Evolutionary conservation across 2,888 invertebrate species (phyloP).

Genomic region (Drosophila paranaensis): DNA sequence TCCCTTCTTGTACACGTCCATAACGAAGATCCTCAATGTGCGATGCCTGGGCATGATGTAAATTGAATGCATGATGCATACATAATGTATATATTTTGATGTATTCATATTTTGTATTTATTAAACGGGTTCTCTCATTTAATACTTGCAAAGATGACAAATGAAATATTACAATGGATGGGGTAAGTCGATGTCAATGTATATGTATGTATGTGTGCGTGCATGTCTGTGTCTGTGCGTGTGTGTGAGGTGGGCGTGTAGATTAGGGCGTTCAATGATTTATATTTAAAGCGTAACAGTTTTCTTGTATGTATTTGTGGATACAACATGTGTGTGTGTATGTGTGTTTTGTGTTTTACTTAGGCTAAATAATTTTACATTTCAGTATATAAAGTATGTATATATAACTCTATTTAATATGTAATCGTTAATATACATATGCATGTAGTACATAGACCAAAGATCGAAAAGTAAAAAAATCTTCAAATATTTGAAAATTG

Average conservation of each 20-base stretch:
- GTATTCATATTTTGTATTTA: conserved; percentile 39
- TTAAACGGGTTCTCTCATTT: conserved; percentile 70
- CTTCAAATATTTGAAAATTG: conserved; percentile 15
- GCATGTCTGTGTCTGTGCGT: conserved; percentile 24
- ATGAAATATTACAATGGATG: conserved; percentile 74
- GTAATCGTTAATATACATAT: conserved; percentile 52
- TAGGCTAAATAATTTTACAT: conserved; percentile 70
- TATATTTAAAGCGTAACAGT: conserved; percentile 75
- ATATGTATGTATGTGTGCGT: conserved; percentile 15
- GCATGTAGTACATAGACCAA: conserved; percentile 49
- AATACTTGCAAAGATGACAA: conserved; percentile 72
- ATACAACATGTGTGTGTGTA: conserved; percentile 30
- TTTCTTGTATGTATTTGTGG: conserved; percentile 70
- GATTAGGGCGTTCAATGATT: conserved; percentile 47
- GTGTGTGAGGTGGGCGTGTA: conserved; percentile 30
- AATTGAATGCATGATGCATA: conserved; percentile 46
- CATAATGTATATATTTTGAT: conserved; percentile 28
- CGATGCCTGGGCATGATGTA: conserved; percentile 51
- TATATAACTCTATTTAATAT: conserved; percentile 47
- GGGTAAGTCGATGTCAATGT: conserved; percentile 17
- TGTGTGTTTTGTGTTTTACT: conserved; percentile 23
- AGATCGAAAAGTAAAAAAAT: conserved; percentile 43
- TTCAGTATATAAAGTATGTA: conserved; percentile 50
- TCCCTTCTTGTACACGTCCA: conserved; percentile 43
- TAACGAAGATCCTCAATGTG: conserved; percentile 44